Conservation (phyloP, 2,888 invertebrate genomes). For the Erebia aethiops region DNA sequence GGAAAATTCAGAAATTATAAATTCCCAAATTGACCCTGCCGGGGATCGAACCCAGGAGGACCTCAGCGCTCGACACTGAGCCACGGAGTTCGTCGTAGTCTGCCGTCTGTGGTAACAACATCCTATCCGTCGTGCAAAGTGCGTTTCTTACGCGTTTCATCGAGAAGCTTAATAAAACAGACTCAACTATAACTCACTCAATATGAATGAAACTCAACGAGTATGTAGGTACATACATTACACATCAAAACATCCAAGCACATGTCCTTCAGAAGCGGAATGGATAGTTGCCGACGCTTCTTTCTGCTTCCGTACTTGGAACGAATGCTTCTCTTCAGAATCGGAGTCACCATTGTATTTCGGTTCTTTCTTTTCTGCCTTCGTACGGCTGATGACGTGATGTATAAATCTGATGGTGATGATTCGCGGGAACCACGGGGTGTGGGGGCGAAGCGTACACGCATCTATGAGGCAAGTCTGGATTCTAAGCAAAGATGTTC, state of each 20-base stretch:
- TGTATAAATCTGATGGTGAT: slow-evolving; percentile 35
- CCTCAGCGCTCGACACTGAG: too few relatives aligned
- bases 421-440: slow-evolving; percentile 60
- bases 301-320: slow-evolving; percentile 37
- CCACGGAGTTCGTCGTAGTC: too few relatives aligned
- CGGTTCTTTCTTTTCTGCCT: slow-evolving; percentile 29
- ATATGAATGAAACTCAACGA: background rate
- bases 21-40: too few relatives aligned
- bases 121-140: too few relatives aligned
- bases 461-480: slow-evolving; percentile 53
- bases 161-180: too few relatives aligned
- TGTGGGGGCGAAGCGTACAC: slow-evolving; percentile 70
- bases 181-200: too few relatives aligned
- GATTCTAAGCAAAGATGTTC: too few relatives aligned
- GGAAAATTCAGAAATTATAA: too few relatives aligned
- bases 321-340: slow-evolving; percentile 35
- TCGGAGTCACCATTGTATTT: slow-evolving; percentile 28
- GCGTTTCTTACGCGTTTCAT: too few relatives aligned
- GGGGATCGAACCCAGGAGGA: too few relatives aligned
- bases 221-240: slow-evolving; percentile 74
- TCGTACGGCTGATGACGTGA: slow-evolving; percentile 30
- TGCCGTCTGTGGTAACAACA: too few relatives aligned
- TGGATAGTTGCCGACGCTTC: slow-evolving; percentile 63
- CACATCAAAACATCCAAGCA: slow-evolving; percentile 82
- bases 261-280: slow-evolving; percentile 75